Evolutionary conservation across 2,888 invertebrate genomes (phyloP), one percentile per base, ranked within the genome.

Genomic region (Yponomeuta sedellus): DNA sequence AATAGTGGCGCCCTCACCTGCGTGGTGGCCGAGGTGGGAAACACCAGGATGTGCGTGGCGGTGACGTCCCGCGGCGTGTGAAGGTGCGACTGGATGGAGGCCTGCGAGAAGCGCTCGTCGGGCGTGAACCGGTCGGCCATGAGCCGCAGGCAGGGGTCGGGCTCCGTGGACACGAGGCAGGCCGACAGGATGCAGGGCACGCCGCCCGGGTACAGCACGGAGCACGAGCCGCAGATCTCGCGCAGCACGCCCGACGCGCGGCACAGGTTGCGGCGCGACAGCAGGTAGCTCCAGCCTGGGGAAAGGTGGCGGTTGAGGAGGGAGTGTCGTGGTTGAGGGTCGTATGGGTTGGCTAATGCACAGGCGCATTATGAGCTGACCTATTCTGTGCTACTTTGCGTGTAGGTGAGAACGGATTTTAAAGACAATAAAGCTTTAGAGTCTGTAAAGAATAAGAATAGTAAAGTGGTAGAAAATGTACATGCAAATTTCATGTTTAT

Each of bases 11-110:
- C 16, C 12, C 62, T 25, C 66, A 96, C 96, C 94, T 97, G 97
- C 68, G 98, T 97, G 67, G 97, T 97, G 61, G 98, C 98, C 69
- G 97, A 98, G 58, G 98, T 99, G 64, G 99, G 99, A 91, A 99
- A 99, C 73, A 99, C 99, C 74, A 99, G 94, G 73, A 99, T 99
- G 83, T 99, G 99, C 68, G 99, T 99, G 83, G 97, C 97, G 67
- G 98, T 97, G 70, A 98, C 97, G 89, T 99, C 99, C 71, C 98
- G 94, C 8, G 99, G 99, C 68, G 99, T 99, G 74, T 97, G 97
- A 76, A 99, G 92, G 72, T 96, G 96, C 78, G 96, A 96, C 85
- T 97, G 97, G 78, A 97, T 96, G 68, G 96, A 95, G 72, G 95
- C 95, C 83, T 96, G 96, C 71, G 95, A 95, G 89, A 97, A 97